Base-by-base conservation (phyloP, 2,888 invertebrate species). In the Hydrotaea cyrtoneurina region DNA sequence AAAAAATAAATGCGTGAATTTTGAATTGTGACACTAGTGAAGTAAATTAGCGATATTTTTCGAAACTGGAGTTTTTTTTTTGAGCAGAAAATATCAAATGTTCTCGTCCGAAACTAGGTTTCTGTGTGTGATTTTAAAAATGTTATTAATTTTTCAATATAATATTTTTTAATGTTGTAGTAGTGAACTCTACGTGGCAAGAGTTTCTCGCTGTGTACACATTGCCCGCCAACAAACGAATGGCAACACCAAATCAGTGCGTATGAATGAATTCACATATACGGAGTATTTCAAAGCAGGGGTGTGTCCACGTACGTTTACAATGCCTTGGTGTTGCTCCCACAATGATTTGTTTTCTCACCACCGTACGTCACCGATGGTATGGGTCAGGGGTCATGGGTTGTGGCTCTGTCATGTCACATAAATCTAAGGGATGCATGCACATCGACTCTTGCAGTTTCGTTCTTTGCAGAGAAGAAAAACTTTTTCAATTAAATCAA, bases 401-500 rank as follows among this genome's bases (percentile, higher is more conserved):
- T 2, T 13, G 11, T 15, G n/a, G 5, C 19, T 39, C 19, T 19
- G 1, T 7, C 5, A 21, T 2, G 39, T 0, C 21, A 36, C 17
- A 19, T 43, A 11, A 17, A 21, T 19, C 13, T 8, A 23, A 46
- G 46, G 69, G 23, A 46, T 69, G 69, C 69, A 69, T 26, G 62
- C 31, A 26, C 0, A 11, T 62, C 31, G 31, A 31, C 31, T n/a
- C 31, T 31, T 62, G 31, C 21, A 23, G 19, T 57, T 57, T 19
- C n/a, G 11, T 15, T 31, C n/a, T 62, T 59, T 4, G 62, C 62
- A 62, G 26, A 59, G 31, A 62, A 62, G 31, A 62, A 62, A 59
- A 62, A 62, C 31, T 62, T 62, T 62, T 62, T 62, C 62, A 62
- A 62, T 62, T 62, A 62, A 62, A 43, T 21, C 43, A 69, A 46